Conservation (phyloP, 1,140 invertebrate genomes). For the Daktulosphaira vitifoliae region DNA sequence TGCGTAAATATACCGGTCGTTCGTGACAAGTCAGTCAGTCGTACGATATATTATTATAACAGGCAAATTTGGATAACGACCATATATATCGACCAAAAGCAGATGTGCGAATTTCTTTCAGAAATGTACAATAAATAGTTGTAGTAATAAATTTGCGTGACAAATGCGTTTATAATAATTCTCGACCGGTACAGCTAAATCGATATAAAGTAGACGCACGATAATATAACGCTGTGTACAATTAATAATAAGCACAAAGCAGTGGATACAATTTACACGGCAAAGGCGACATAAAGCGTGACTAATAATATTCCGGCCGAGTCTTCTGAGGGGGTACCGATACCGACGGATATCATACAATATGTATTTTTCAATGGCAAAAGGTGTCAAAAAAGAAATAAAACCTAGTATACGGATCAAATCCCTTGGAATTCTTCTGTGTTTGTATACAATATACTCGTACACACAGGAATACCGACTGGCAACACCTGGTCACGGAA, state of each 20-base stretch:
- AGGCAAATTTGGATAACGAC: background rate
- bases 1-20: background rate
- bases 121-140: background rate
- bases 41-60: too few species aligned
- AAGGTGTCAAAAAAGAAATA: constrained; percentile 13
- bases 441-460: background rate
- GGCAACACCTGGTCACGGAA: constrained; percentile 4
- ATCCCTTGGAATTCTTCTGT: constrained; percentile 20
- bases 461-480: background rate
- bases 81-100: background rate
- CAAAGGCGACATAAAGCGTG: background rate
- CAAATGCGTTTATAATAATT: constrained; percentile 32
- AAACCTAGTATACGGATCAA: constrained; percentile 16
- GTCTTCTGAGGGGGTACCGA: background rate
- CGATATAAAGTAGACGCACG: background rate
- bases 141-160: constrained; percentile 24
- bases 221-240: background rate
- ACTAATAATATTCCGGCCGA: constrained; percentile 27
- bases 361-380: constrained; percentile 18
- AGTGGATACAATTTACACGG: constrained; percentile 11
- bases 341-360: background rate
- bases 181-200: background rate
- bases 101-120: constrained; percentile 23
- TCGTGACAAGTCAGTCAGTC: too few species aligned
- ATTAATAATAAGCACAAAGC: constrained; percentile 2